phyloP scores from a whole-genome alignment of 2,113 vertebrate species.

The Thalassoma bifasciatum region DNA sequence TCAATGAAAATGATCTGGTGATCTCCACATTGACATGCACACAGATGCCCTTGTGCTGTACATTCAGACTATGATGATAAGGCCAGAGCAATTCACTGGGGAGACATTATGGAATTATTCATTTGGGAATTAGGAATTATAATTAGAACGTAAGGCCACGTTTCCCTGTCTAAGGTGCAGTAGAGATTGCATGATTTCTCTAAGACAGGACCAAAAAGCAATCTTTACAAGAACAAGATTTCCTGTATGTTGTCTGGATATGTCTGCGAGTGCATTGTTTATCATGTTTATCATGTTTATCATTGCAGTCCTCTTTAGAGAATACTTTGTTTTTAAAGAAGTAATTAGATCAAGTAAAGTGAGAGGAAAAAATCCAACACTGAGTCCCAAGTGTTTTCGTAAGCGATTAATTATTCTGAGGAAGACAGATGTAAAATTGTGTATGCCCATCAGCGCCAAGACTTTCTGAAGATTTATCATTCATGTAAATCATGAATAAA shows the following conservation, averaged over 20 bases:
- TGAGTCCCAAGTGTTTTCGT: conserved; percentile 75
- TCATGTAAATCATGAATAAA: conserved; percentile 87
- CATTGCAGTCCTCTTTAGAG: conserved; percentile 47
- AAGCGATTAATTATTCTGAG: conserved; percentile 82
- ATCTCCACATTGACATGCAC: conserved; percentile 76
- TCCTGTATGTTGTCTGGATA: conserved; percentile 20
- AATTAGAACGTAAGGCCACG: conserved; percentile 68
- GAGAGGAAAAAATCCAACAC: conserved; percentile 72
- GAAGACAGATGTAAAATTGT: conserved; percentile 86
- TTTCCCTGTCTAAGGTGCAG: conserved; percentile 40
- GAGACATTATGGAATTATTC: conserved; percentile 78
- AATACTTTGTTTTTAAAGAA: conserved; percentile 75
- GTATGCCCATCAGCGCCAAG: conserved; percentile 85
- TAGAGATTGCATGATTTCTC: conserved; percentile 38
- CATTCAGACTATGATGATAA: conserved; percentile 67
- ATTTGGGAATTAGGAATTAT: conserved; percentile 73
- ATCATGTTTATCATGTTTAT: conserved; percentile 62
- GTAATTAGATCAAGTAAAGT: conserved; percentile 79
- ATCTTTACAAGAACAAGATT: conserved; percentile 7
- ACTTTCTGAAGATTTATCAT: conserved; percentile 86
- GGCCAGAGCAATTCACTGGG: conserved; percentile 69
- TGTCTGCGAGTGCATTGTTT: conserved; percentile 13
- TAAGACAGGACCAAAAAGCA: conserved; percentile 16
- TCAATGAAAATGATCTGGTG: conserved; percentile 80
- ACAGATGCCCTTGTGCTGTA: conserved; percentile 73